These are phyloP conservation scores for Agapornis roseicollis DNA, from an alignment of 2,113 vertebrate species.

Conservation along the genomic window DNA sequence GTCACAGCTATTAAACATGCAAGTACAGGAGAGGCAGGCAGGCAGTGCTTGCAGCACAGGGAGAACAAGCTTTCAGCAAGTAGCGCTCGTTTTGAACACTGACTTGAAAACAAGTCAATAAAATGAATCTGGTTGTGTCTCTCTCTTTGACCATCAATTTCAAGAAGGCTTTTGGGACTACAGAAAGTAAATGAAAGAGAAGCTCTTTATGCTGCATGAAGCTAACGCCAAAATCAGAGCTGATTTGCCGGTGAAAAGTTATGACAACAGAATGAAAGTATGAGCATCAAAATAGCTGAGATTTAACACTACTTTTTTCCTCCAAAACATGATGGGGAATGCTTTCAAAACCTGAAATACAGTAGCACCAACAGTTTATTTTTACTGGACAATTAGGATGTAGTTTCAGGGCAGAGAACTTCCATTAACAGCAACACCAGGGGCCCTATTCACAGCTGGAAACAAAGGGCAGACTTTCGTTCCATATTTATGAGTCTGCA, in stretches of 20 bases:
- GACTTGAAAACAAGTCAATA: neutral
- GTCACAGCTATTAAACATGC: neutral
- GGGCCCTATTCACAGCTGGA: slow-evolving; percentile 16
- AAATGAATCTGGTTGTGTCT: neutral
- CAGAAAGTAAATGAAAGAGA: neutral
- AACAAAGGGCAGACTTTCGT: neutral
- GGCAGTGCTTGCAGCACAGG: neutral
- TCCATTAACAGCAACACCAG: slow-evolving; percentile 18
- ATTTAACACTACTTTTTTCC: neutral
- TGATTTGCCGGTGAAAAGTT: neutral
- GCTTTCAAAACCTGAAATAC: slow-evolving; percentile 3
- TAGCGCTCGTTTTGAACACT: neutral
- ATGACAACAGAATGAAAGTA: neutral
- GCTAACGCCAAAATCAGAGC: neutral
- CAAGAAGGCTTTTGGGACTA: neutral
- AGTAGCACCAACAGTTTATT: slow-evolving; percentile 15
- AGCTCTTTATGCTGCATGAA: neutral
- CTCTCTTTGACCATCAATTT: neutral
- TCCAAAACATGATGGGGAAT: neutral
- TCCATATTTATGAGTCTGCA: slow-evolving; percentile 31
- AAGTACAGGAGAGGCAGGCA: neutral
- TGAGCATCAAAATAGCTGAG: neutral
- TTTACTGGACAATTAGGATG: slow-evolving; percentile 4
- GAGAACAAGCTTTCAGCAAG: neutral
- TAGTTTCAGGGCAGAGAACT: slow-evolving; percentile 9